Conservation (phyloP, 92 coral and sea anemone genomes). For the Metridium senile region DNA sequence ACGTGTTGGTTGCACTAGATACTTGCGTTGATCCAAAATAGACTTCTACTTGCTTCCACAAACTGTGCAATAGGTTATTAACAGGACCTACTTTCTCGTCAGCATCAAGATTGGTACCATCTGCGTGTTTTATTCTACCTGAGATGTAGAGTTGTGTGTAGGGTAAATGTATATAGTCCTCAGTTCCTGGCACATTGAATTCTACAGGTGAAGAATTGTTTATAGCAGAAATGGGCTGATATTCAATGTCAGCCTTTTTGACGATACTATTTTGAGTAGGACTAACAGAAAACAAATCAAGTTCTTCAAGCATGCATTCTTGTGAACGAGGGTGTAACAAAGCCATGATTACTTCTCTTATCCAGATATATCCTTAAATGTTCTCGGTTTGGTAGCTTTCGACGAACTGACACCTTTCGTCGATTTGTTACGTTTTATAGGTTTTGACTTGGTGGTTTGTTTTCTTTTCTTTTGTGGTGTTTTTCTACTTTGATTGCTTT, state of each 20-base stretch:
- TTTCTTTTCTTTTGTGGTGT: neutral
- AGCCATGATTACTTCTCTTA: slow-evolving; percentile 22
- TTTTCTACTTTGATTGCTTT: neutral
- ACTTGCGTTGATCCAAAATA: slow-evolving; percentile 35
- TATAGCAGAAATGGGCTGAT: slow-evolving; percentile 39
- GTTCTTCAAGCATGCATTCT: slow-evolving; percentile 48
- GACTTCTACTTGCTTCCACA: slow-evolving; percentile 35
- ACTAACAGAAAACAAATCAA: slow-evolving; percentile 42
- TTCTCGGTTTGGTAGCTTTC: slow-evolving; percentile 47
- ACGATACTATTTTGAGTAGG: slow-evolving; percentile 47
- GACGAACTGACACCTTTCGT: slow-evolving; percentile 30
- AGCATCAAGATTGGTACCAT: slow-evolving; percentile 25
- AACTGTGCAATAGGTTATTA: slow-evolving; percentile 36
- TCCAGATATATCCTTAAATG: slow-evolving; percentile 47
- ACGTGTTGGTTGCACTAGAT: slow-evolving; percentile 32
- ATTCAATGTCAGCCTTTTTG: slow-evolving; percentile 25
- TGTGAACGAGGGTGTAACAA: slow-evolving; percentile 32
- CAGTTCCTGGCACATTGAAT: slow-evolving; percentile 40
- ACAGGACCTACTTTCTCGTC: slow-evolving; percentile 38
- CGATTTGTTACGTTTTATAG: slow-evolving; percentile 32
- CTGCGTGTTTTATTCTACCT: slow-evolving; percentile 27
- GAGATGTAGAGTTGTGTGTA: slow-evolving; percentile 34
- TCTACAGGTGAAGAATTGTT: slow-evolving; percentile 41
- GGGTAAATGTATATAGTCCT: slow-evolving; percentile 43
- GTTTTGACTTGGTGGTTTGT: neutral